These are phyloP conservation scores for Huso huso DNA, from an alignment of 2,797 vertebrate species.

Conservation along the genomic window DNA sequence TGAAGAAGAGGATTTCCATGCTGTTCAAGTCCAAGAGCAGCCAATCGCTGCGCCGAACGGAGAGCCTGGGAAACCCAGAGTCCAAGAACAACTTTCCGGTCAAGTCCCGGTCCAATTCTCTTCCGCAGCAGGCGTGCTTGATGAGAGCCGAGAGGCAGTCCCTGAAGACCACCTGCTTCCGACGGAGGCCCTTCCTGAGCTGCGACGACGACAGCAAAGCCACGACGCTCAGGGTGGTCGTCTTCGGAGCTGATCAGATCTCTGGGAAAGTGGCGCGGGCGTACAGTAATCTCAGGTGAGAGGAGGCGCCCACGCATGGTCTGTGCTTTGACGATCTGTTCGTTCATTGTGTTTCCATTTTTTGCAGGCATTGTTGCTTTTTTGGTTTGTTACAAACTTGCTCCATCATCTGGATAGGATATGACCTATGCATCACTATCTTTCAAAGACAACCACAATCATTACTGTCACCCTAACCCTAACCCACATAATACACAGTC, in stretches of 20 bases:
- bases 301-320: no score
- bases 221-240: constrained; percentile 77
- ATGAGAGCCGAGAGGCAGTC: constrained; percentile 39
- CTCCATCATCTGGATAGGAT: no score
- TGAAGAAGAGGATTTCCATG: constrained; percentile 69
- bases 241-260: constrained; percentile 87
- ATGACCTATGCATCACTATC: no score
- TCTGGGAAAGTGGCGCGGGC: constrained; percentile 88
- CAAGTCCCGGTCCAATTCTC: constrained; percentile 77
- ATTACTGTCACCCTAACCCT: no score
- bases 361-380: no score
- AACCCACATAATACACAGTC: no score
- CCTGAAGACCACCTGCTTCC: constrained; percentile 52
- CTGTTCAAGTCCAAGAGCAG: constrained; percentile 67
- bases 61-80: constrained; percentile 72
- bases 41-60: constrained; percentile 62
- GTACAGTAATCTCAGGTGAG: constrained; percentile 72
- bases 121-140: constrained; percentile 75
- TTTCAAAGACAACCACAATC: no score
- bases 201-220: constrained; percentile 68
- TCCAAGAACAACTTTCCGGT: constrained; percentile 37
- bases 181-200: constrained; percentile 81
- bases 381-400: no score
- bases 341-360: no score
- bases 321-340: no score